Percentiles rank a stretch among this genome's conserved stretches.
Evolutionary conservation across 2,113 vertebrate genomes (phyloP).

Genomic region (Lutjanus erythropterus): DNA sequence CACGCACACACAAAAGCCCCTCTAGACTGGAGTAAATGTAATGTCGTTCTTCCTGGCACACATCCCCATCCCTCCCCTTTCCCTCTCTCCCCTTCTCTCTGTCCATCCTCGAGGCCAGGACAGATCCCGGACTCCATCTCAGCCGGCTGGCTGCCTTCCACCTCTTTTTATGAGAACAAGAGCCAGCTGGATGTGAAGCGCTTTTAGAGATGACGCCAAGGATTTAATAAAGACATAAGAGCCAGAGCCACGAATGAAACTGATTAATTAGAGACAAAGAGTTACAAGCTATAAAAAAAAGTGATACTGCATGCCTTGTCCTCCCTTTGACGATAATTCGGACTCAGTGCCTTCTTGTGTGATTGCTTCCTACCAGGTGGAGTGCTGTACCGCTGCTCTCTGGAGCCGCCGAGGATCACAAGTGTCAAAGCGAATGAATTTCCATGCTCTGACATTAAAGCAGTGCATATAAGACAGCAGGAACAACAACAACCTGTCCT

Average conservation of each 20-base stretch:
- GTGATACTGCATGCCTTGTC: neutral
- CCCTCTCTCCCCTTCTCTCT: neutral
- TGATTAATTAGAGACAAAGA: slow-evolving; percentile 43
- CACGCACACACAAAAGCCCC: neutral
- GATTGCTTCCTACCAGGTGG: slow-evolving; percentile 27
- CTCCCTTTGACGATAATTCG: slow-evolving; percentile 26
- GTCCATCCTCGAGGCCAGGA: slow-evolving; percentile 46
- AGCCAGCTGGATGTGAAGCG: slow-evolving; percentile 59
- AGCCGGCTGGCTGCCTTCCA: slow-evolving; percentile 54
- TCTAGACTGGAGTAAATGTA: slow-evolving; percentile 4
- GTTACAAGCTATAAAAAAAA: slow-evolving; percentile 26
- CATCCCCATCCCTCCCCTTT: neutral
- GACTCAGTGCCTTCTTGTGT: neutral
- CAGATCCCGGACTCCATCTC: slow-evolving; percentile 45
- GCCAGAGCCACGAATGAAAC: slow-evolving; percentile 23
- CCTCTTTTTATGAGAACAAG: slow-evolving; percentile 49
- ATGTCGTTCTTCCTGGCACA: slow-evolving; percentile 6
- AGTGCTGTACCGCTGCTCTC: slow-evolving; percentile 19
- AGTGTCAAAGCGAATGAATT: slow-evolving; percentile 42
- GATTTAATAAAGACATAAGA: slow-evolving; percentile 54
- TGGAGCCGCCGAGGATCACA: slow-evolving; percentile 22
- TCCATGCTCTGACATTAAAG: slow-evolving; percentile 46
- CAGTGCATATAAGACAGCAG: slow-evolving; percentile 22
- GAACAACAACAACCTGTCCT: slow-evolving; percentile 26
- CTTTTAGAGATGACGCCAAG: slow-evolving; percentile 49